phyloP scores from a whole-genome alignment of 2,797 vertebrate species.

The Galagoides demidoff region DNA sequence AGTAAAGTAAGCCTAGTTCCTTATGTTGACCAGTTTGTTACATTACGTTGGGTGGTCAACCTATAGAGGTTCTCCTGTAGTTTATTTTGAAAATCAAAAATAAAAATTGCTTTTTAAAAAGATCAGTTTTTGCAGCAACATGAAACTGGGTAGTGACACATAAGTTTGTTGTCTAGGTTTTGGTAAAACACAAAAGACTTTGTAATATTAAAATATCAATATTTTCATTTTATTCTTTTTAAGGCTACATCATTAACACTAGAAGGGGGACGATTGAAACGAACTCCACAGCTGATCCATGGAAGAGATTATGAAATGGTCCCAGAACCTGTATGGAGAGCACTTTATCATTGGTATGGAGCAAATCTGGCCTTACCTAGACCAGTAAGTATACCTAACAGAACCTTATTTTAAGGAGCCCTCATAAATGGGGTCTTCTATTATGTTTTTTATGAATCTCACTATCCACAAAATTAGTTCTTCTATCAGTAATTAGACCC shows the following conservation, averaged over 20 bases:
- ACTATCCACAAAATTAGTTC: not conserved
- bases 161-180: slow-evolving; percentile 55
- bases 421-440: not conserved
- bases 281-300: slow-evolving; percentile 89
- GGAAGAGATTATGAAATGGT: slow-evolving; percentile 95
- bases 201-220: slow-evolving; percentile 45
- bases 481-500: not conserved
- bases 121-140: not conserved
- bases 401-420: not conserved
- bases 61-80: not conserved
- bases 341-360: slow-evolving; percentile 99
- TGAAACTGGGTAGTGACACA: slow-evolving; percentile 39
- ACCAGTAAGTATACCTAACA: slow-evolving; percentile 91
- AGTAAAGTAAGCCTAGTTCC: too few relatives aligned
- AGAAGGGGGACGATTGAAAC: slow-evolving; percentile 96
- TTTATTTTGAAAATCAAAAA: slow-evolving; percentile 56
- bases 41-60: too few relatives aligned
- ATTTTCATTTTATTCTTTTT: slow-evolving; percentile 36
- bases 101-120: slow-evolving; percentile 50
- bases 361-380: slow-evolving; percentile 97
- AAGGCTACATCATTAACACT: slow-evolving; percentile 97
- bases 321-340: slow-evolving; percentile 98
- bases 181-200: slow-evolving; percentile 34
- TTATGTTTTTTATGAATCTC: not conserved
- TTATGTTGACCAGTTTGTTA: too few relatives aligned